phyloP scores from a whole-genome alignment of 1,140 invertebrate species.

The Stenopsyche tienmushanensis region DNA sequence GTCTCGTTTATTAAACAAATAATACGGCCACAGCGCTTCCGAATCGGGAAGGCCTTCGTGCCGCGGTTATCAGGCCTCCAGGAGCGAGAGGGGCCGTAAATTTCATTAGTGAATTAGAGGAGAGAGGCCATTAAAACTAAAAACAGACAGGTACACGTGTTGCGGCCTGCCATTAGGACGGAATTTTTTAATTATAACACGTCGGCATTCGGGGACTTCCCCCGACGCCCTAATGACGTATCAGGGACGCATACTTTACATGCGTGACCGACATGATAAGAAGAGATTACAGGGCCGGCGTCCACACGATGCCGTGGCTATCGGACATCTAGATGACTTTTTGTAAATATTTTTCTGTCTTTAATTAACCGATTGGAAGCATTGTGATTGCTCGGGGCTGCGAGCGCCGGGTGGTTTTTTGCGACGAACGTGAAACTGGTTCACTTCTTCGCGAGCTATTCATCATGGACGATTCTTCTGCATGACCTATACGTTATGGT shows the following conservation, averaged over 20 bases:
- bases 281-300: conserved; percentile 26
- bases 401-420: too few species aligned
- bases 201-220: conserved; percentile 35
- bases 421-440: too few species aligned
- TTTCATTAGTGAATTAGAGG: conserved; percentile 42
- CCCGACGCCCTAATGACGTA: conserved; percentile 32
- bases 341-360: not conserved
- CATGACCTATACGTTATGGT: too few species aligned
- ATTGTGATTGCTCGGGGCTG: not conserved
- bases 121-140: conserved; percentile 41
- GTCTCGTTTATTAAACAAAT: too few species aligned
- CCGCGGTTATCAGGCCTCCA: conserved; percentile 27
- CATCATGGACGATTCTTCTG: not conserved
- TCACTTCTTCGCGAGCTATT: not conserved
- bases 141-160: conserved; percentile 43
- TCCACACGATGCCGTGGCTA: not conserved
- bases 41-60: conserved; percentile 25
- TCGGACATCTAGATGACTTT: not conserved
- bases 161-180: conserved; percentile 37
- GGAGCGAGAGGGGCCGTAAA: conserved; percentile 37
- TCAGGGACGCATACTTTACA: conserved; percentile 34
- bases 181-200: conserved; percentile 43
- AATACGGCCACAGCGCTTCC: too few species aligned
- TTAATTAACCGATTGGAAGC: not conserved
- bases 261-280: conserved; percentile 40